These are phyloP conservation scores for Acanthiza pusilla DNA, from an alignment of 2,797 vertebrate species.

Conservation along the genomic window DNA sequence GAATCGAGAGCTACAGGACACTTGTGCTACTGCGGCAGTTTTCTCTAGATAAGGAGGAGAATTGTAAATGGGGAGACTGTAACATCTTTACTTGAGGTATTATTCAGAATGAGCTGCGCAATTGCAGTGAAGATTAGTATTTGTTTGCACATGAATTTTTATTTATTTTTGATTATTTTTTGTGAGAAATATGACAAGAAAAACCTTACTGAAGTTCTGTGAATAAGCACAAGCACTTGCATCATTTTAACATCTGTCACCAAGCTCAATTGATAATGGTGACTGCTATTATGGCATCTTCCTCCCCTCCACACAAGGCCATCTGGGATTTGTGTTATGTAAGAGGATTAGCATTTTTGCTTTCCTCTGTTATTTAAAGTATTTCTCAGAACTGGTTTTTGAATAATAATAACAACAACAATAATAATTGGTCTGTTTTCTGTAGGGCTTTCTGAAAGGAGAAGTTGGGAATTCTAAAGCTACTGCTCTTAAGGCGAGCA, in stretches of 20 bases:
- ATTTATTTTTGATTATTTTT: slow-evolving; percentile 22
- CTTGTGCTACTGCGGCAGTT: background rate
- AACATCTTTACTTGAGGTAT: background rate
- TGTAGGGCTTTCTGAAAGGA: slow-evolving; percentile 39
- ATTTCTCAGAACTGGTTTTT: slow-evolving; percentile 70
- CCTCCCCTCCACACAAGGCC: slow-evolving; percentile 61
- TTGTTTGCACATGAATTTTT: background rate
- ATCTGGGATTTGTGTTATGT: slow-evolving; percentile 72
- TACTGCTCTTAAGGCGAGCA: slow-evolving; percentile 49
- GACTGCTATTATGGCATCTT: slow-evolving; percentile 58
- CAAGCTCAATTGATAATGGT: slow-evolving; percentile 45
- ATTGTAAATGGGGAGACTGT: background rate
- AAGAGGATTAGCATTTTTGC: slow-evolving; percentile 66
- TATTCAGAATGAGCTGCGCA: slow-evolving; percentile 31
- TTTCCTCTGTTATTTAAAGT: slow-evolving; percentile 72
- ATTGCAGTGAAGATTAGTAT: background rate
- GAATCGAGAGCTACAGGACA: background rate
- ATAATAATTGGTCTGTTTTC: slow-evolving; percentile 65
- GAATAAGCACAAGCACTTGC: slow-evolving; percentile 19
- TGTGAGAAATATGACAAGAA: background rate
- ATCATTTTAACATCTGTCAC: slow-evolving; percentile 64
- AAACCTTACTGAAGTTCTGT: slow-evolving; percentile 39
- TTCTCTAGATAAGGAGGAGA: background rate
- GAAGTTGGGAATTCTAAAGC: slow-evolving; percentile 60
- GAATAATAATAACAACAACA: slow-evolving; percentile 61